Evolutionary conservation across 2,888 invertebrate species (phyloP), one percentile per base, ranked within the genome.

Genomic region (Calephelis perditalis): DNA sequence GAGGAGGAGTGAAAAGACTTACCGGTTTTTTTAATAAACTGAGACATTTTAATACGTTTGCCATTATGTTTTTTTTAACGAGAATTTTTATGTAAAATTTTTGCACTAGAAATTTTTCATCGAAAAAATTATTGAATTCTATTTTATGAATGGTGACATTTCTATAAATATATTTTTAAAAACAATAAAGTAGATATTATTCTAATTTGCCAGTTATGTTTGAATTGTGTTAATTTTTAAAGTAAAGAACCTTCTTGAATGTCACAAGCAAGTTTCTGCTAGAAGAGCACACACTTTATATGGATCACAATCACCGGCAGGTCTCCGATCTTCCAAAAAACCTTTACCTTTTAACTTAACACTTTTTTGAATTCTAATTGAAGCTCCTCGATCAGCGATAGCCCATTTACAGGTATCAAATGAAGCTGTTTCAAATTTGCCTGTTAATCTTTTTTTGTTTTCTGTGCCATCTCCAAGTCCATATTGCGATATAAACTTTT

Each of bases 321-420:
- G 97, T 74, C 98, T 92, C 66, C 98, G 92, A 86, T 99, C 98
- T 87, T 99, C 99, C 68, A 99, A 92, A 79, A 98, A 99, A 2
- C 98, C 98, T 79, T 95, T 95, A 72, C 95, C 95, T 40, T 96
- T 95, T 68, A 95, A 94, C 49, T 94, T 95, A 60, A 97, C 97
- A 64, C 94, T 94, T 61, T 97, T 93, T n/a, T 98, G 98, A 74
- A 98, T 96, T 70, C 99, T 94, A 75, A 99, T 95, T 71, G 97
- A 97, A 71, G 96, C 96, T 56, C 96, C 96, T 66, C 98, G 95
- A 83, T 98, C 97, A 57, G 98, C 98, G 2, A 98, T 95, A 56
- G 95, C 97, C 77, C 94, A 92, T 68, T 92, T 93, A 82, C 99
- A 99, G 73, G 96, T 95, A 78, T 97, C 95, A 76, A 97, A 98